Evolutionary conservation across 2,797 vertebrate species (phyloP).

Genomic region (Eurystomus glaucurus): DNA sequence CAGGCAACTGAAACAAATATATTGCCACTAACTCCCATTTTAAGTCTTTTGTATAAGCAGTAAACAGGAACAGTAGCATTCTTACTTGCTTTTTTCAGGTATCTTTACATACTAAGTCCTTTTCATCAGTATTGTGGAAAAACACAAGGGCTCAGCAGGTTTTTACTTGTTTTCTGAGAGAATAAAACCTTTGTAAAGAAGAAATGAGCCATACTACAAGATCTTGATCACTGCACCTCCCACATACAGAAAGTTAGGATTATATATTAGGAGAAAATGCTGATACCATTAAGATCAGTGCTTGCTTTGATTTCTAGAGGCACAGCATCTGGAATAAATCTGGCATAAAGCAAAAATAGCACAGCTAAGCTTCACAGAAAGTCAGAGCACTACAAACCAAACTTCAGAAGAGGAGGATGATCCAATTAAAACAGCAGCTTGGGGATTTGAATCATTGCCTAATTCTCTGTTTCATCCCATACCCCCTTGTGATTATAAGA

Average conservation of each 20-base stretch:
- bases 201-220: not conserved
- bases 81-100: not conserved
- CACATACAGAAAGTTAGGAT: not conserved
- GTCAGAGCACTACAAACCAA: not conserved
- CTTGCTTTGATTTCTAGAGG: not conserved
- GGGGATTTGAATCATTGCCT: slow-evolving; percentile 9
- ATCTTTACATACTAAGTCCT: not conserved
- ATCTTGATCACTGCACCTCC: not conserved
- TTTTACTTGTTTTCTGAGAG: not conserved
- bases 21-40: not conserved
- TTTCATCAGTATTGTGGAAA: not conserved
- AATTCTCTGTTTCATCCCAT: slow-evolving; percentile 19
- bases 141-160: not conserved
- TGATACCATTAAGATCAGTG: not conserved
- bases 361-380: slow-evolving; percentile 4
- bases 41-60: not conserved
- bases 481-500: not conserved
- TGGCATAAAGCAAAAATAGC: slow-evolving; percentile 18
- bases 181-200: not conserved
- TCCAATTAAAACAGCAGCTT: slow-evolving; percentile 45
- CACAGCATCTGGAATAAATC: slow-evolving; percentile 27
- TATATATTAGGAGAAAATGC: not conserved
- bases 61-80: not conserved
- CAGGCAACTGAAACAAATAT: not conserved
- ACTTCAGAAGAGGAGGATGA: slow-evolving; percentile 18